Base-by-base conservation (phyloP, 1,140 invertebrate species). In the Papilio polytes region DNA sequence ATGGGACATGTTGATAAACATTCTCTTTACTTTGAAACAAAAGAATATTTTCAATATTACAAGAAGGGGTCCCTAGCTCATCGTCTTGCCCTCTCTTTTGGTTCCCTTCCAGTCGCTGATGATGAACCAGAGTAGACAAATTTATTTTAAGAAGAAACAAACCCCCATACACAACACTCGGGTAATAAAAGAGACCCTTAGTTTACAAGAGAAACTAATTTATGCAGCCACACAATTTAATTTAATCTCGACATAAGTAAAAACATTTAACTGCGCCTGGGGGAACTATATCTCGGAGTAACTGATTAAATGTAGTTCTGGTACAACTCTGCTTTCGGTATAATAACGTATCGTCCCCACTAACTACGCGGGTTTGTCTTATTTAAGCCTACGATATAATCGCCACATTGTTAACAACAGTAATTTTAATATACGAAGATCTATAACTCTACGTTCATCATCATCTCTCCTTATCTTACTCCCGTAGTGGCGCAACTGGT, bases 221-320 rank as follows among this genome's bases (percentile, higher is more conserved):
- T 59, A 9, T 3, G n/a, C 9, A 59, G 0, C 9, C 22, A 2
- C 22, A 63, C 22, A 63, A 63, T 59, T 63, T 63, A 63, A 63
- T 63, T 63, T 63, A 82, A 85, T 82, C 84, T 85, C 81, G 81
- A 85, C 78, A 80, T 73, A n/a, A 79, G 36, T 72, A 59, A 74
- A 81, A 66, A 76, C 73, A 80, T 86, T 82, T 85, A 84, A 86
- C 80, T 79, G 84, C 76, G 53, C 81, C 70, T 56, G 15, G 74
- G 82, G 78, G 80, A 85, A 56, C 51, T 72, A 48, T 22, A 76
- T 80, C 74, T 36, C 15, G 51, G 22, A 81, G 80, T 72, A 73
- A 76, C 74, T 80, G 81, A 83, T 80, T 83, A 80, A 80, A 80
- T 80, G 79, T 83, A 80, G 80, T 77, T 78, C 66, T 77, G 77